phyloP scores from a whole-genome alignment of 2,113 vertebrate genomes.

The Mustela nigripes region DNA sequence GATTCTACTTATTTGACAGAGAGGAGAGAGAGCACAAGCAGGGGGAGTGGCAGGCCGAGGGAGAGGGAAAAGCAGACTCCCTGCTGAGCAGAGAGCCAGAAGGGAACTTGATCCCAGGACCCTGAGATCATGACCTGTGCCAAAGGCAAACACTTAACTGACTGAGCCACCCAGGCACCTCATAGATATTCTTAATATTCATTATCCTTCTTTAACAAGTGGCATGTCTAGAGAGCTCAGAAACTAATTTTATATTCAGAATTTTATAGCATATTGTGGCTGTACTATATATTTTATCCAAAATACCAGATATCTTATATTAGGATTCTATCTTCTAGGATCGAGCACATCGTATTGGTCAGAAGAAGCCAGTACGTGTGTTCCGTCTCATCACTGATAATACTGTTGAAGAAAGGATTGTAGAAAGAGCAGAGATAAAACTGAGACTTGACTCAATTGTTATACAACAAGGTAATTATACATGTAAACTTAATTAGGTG shows the following conservation, averaged over 20 bases:
- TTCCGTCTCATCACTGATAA: conserved; percentile 96
- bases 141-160: neutral
- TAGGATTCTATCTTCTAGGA: conserved; percentile 88
- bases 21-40: no score
- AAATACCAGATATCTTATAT: conserved; percentile 58
- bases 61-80: neutral
- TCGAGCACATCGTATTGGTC: conserved; percentile 95
- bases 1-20: neutral
- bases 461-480: conserved; percentile 94
- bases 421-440: conserved; percentile 96
- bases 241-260: conserved; percentile 53
- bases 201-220: conserved; percentile 44
- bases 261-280: neutral
- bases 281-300: conserved; percentile 25
- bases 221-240: conserved; percentile 25
- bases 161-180: neutral
- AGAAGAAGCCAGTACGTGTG: conserved; percentile 94
- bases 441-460: conserved; percentile 95
- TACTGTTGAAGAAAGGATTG: conserved; percentile 95
- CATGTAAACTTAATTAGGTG: conserved; percentile 67
- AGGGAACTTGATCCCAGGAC: neutral
- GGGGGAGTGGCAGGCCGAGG: neutral
- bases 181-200: conserved; percentile 16
- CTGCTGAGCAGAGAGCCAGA: neutral
- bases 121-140: neutral